phyloP scores from a whole-genome alignment of 2,888 invertebrate genomes.

The Pachymerium ferrugineum region DNA sequence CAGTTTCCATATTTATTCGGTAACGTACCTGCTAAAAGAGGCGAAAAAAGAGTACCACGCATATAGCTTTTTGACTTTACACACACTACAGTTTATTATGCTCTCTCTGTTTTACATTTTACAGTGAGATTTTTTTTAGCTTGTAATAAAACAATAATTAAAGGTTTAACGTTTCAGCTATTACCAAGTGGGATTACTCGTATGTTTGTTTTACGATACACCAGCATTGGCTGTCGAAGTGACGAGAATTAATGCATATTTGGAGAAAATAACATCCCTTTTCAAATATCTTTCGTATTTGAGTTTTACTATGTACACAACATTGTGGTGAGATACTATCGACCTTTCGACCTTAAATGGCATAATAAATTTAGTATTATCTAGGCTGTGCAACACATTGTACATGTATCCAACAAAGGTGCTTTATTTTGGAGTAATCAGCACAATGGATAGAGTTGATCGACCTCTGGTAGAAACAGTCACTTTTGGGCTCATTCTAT shows the following conservation, averaged over 20 bases:
- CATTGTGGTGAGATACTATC: background rate
- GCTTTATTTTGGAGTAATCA: background rate
- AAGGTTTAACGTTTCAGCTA: background rate
- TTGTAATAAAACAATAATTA: no score
- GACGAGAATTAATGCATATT: background rate
- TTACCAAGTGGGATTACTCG: background rate
- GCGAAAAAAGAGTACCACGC: background rate
- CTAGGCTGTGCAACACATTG: background rate
- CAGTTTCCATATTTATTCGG: background rate
- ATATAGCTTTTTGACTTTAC: background rate
- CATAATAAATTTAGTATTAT: no score
- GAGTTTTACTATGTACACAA: background rate
- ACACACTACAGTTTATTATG: background rate
- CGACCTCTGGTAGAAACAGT: background rate
- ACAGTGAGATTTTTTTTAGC: background rate
- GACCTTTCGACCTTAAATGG: no score
- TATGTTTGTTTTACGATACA: background rate
- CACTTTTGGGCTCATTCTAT: background rate
- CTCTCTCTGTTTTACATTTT: background rate
- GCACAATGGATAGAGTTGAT: background rate
- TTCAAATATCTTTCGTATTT: background rate
- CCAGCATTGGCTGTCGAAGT: background rate
- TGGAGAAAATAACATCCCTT: background rate
- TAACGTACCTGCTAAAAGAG: background rate
- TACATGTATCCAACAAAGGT: background rate